Evolutionary conservation across 2,797 vertebrate species (phyloP).

Genomic region (Mareca strepera): DNA sequence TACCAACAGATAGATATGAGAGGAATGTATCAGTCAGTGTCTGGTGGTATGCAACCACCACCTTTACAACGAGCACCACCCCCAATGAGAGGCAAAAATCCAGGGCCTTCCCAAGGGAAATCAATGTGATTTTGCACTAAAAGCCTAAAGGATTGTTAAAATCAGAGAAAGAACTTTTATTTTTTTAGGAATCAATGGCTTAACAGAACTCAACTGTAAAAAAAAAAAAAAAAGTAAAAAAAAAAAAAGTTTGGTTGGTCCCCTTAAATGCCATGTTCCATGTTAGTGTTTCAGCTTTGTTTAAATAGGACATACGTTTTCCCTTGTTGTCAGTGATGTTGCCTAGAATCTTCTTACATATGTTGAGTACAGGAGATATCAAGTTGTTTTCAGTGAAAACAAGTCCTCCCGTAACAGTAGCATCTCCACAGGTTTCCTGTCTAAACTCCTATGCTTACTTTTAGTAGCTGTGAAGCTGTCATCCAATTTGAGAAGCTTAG

Average conservation of each 20-base stretch:
- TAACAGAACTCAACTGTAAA: slow-evolving; percentile 86
- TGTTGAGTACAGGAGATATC: slow-evolving; percentile 82
- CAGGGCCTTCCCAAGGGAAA: slow-evolving; percentile 94
- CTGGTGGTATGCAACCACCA: slow-evolving; percentile 80
- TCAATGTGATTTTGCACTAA: slow-evolving; percentile 88
- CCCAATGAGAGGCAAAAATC: slow-evolving; percentile 90
- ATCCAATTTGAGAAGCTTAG: slow-evolving; percentile 62
- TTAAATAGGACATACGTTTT: slow-evolving; percentile 73
- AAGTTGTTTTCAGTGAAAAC: slow-evolving; percentile 87
- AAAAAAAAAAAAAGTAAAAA: background rate
- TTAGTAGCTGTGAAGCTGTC: slow-evolving; percentile 68
- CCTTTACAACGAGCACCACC: slow-evolving; percentile 85
- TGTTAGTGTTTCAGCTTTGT: slow-evolving; percentile 76
- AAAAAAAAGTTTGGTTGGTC: slow-evolving; percentile 72
- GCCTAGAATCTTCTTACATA: slow-evolving; percentile 83
- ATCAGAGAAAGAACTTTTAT: slow-evolving; percentile 82
- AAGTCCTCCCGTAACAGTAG: slow-evolving; percentile 79
- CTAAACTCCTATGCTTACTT: slow-evolving; percentile 79
- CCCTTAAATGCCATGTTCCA: slow-evolving; percentile 78
- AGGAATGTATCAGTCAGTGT: slow-evolving; percentile 92
- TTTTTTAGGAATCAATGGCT: slow-evolving; percentile 87
- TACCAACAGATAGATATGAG: slow-evolving; percentile 92
- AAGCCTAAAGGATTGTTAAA: slow-evolving; percentile 81
- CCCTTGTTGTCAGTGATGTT: slow-evolving; percentile 78
- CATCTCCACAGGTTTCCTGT: slow-evolving; percentile 79